Conservation (phyloP, 2,888 invertebrate genomes). For the Platynereis dumerilii region DNA sequence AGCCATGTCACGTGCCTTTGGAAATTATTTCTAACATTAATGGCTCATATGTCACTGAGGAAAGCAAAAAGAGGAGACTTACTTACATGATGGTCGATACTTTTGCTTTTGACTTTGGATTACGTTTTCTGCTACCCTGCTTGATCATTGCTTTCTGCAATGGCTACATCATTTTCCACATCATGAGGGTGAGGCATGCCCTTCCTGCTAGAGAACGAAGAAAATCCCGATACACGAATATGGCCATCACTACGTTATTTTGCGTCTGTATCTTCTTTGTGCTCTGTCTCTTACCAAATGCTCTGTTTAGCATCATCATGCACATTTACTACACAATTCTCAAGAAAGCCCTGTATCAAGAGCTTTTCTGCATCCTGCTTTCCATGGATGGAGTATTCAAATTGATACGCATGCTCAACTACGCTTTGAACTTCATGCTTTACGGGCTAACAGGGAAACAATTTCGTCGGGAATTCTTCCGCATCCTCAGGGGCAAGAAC, state of each 20-base stretch:
- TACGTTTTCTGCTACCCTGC: slow-evolving; percentile 29
- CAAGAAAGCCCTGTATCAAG: not conserved
- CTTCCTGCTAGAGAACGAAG: slow-evolving; percentile 11
- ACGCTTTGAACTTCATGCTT: slow-evolving; percentile 31
- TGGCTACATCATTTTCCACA: slow-evolving; percentile 32
- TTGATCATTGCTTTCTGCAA: slow-evolving; percentile 28
- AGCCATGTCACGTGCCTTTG: slow-evolving; percentile 26
- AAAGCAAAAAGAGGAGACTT: not conserved
- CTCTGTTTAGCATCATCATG: slow-evolving; percentile 20
- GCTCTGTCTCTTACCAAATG: slow-evolving; percentile 27
- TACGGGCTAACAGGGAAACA: slow-evolving; percentile 32
- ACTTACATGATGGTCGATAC: slow-evolving; percentile 24
- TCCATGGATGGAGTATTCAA: slow-evolving; percentile 22
- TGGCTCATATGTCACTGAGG: too few relatives aligned
- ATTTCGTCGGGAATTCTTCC: slow-evolving; percentile 26
- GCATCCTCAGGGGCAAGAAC: too few relatives aligned
- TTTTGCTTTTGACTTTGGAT: slow-evolving; percentile 26
- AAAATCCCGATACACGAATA: slow-evolving; percentile 10
- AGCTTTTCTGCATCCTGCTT: slow-evolving; percentile 18
- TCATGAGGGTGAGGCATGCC: slow-evolving; percentile 21
- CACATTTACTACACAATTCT: not conserved
- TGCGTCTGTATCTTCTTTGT: slow-evolving; percentile 30
- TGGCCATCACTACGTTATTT: slow-evolving; percentile 31
- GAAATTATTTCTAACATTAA: too few relatives aligned
- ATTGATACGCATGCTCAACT: slow-evolving; percentile 32